Percentiles rank a stretch among this genome's conserved stretches.
Conservation (phyloP, 2,113 vertebrate genomes). For the Sander vitreus region DNA sequence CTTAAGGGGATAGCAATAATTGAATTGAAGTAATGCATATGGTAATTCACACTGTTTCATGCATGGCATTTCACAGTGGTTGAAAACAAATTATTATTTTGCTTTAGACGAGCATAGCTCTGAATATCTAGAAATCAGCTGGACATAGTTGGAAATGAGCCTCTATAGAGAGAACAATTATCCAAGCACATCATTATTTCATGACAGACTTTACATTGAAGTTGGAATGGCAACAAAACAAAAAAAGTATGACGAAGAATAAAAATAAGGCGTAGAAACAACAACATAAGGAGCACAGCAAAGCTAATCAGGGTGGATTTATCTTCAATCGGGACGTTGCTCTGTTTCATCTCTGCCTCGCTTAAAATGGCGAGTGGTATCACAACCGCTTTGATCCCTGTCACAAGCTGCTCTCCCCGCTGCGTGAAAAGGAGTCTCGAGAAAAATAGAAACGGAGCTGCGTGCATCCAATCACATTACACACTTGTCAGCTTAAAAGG, state of each 20-base stretch:
- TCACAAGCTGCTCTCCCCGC: conserved; percentile 36
- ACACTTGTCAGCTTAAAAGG: conserved; percentile 83
- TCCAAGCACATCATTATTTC: conserved; percentile 7
- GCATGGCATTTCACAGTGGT: conserved; percentile 3
- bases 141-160: conserved; percentile 1
- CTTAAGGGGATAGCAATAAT: conserved; percentile 41
- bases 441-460: conserved; percentile 59
- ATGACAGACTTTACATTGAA: conserved; percentile 28
- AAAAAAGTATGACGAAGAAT: not conserved
- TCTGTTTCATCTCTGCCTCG: conserved; percentile 62
- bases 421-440: conserved; percentile 52
- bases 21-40: conserved; percentile 36
- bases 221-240: not conserved
- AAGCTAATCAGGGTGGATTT: conserved; percentile 68
- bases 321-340: conserved; percentile 60
- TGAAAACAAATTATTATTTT: not conserved
- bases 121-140: not conserved
- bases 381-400: conserved; percentile 60
- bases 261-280: conserved; percentile 9
- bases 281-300: conserved; percentile 32
- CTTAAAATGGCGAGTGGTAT: conserved; percentile 60
- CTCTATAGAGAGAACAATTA: not conserved
- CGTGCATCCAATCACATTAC: conserved; percentile 75
- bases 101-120: not conserved
- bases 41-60: conserved; percentile 30